phyloP scores from a whole-genome alignment of 2,113 vertebrate genomes.

The Callorhinus ursinus region DNA sequence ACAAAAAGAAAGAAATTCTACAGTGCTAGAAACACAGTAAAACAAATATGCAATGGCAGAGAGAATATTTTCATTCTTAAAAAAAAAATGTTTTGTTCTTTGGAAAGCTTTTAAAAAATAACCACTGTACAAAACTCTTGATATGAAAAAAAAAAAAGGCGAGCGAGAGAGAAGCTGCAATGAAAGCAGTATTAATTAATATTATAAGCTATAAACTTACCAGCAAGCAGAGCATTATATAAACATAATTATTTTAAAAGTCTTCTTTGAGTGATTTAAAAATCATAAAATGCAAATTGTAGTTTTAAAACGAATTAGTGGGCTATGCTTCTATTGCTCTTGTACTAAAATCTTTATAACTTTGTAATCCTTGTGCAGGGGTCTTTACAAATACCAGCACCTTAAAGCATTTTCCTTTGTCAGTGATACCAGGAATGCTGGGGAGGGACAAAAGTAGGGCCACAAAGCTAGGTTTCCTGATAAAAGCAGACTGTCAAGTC shows the following conservation, averaged over 20 bases:
- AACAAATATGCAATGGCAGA: not conserved
- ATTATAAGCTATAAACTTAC: not conserved
- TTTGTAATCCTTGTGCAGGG: not conserved
- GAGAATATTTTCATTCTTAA: slow-evolving; percentile 39
- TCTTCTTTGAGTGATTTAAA: slow-evolving; percentile 4
- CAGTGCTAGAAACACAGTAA: not conserved
- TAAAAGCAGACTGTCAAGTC: not conserved
- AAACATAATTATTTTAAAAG: not conserved
- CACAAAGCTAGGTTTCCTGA: not conserved
- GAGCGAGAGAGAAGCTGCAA: not conserved
- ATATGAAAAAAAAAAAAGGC: not conserved
- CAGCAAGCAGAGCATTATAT: not conserved
- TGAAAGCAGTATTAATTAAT: not conserved
- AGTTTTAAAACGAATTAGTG: not conserved
- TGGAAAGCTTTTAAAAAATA: slow-evolving; percentile 16
- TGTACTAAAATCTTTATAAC: not conserved
- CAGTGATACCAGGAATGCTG: not conserved
- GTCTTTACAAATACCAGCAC: not conserved
- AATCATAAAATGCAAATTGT: slow-evolving; percentile 38
- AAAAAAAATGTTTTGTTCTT: not conserved
- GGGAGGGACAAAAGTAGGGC: not conserved
- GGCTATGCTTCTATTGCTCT: not conserved
- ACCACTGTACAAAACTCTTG: not conserved
- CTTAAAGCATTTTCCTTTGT: not conserved
- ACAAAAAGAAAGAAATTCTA: not conserved